Conservation (phyloP, 2,888 invertebrate species). For the Epistrophella euchroma region DNA sequence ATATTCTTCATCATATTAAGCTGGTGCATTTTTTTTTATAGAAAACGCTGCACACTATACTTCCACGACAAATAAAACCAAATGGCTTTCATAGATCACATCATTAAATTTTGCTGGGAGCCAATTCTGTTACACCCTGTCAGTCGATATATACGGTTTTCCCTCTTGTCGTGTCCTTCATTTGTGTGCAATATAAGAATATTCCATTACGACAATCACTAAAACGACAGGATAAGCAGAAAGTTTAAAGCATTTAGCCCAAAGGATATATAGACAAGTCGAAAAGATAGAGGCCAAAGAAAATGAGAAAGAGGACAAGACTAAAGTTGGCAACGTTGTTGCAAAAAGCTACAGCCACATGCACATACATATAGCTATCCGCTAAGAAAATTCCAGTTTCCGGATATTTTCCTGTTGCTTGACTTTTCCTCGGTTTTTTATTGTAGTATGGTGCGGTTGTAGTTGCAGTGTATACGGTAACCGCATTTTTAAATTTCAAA, state of each 20-base stretch:
- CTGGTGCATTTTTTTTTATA: background rate
- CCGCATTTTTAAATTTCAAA: slow-evolving; percentile 71
- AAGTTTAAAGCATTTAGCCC: slow-evolving; percentile 68
- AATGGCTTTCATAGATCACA: slow-evolving; percentile 49
- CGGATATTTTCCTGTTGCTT: slow-evolving; percentile 73
- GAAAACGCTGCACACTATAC: slow-evolving; percentile 7
- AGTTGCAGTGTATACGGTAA: slow-evolving; percentile 29
- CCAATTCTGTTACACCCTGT: slow-evolving; percentile 29
- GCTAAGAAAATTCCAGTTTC: slow-evolving; percentile 65
- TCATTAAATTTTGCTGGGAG: slow-evolving; percentile 44
- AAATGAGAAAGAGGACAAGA: background rate
- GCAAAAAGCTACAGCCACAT: slow-evolving; percentile 6
- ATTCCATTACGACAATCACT: slow-evolving; percentile 68
- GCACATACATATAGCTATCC: background rate
- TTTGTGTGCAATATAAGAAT: slow-evolving; percentile 48
- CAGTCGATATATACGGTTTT: slow-evolving; percentile 9
- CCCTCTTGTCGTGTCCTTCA: slow-evolving; percentile 35
- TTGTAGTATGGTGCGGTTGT: background rate
- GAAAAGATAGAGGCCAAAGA: slow-evolving; percentile 1
- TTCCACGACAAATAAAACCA: slow-evolving; percentile 33
- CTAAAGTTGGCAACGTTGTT: slow-evolving; percentile 58
- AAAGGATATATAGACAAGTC: slow-evolving; percentile 45
- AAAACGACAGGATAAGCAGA: slow-evolving; percentile 65
- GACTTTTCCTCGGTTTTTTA: slow-evolving; percentile 54
- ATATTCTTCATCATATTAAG: background rate